A percentile compares a stretch with the other conserved stretches of the same genome.
Evolutionary conservation across 2,113 vertebrate genomes (phyloP).

Genomic region (Anas platyrhynchos): DNA sequence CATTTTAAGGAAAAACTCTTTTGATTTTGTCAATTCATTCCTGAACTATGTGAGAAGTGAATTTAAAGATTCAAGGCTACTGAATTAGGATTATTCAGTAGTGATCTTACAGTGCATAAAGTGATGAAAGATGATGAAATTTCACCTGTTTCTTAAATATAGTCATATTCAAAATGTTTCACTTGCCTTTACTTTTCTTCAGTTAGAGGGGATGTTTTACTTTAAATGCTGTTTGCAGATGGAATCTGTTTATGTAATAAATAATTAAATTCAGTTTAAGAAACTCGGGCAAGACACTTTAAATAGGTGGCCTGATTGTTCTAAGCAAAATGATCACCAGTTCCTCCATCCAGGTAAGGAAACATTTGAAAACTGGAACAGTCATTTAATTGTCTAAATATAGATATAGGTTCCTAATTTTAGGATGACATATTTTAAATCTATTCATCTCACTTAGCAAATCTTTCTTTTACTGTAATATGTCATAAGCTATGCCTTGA

Average conservation of each 20-base stretch:
- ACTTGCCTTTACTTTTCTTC: neutral
- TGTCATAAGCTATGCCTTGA: neutral
- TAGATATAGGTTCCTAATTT: neutral
- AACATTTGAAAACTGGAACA: slow-evolving; percentile 10
- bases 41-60: neutral
- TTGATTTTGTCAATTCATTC: neutral
- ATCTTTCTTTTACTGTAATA: neutral
- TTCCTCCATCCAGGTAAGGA: neutral
- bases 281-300: neutral
- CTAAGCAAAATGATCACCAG: neutral
- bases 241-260: neutral
- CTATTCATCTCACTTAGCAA: neutral
- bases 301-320: slow-evolving; percentile 28
- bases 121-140: neutral
- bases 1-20: neutral
- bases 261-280: neutral
- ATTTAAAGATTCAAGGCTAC: neutral
- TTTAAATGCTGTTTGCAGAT: neutral
- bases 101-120: too few species aligned
- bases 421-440: neutral
- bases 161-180: neutral
- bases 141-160: neutral
- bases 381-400: slow-evolving; percentile 6
- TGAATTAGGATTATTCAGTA: too few species aligned
- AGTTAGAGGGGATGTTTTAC: neutral